Evolutionary conservation across 1,140 invertebrate genomes (phyloP).

Genomic region (fruit fly (Drosophila melanogaster)): DNA sequence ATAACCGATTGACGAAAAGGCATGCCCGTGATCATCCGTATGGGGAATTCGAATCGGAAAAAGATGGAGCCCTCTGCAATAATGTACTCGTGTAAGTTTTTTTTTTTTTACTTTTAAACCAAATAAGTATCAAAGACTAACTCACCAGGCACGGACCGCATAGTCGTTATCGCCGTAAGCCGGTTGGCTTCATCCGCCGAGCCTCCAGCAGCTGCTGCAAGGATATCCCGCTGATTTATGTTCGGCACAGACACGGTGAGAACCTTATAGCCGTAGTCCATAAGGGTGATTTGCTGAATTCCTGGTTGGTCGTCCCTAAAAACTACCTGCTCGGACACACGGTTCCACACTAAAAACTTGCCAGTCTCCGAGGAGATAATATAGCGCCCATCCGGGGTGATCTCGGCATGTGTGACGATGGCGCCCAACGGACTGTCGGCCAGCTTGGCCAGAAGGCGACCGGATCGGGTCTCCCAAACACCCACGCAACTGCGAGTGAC

Average conservation of each 20-base stretch:
- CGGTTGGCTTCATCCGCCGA: slow-evolving; percentile 85
- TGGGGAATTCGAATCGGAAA: slow-evolving; percentile 92
- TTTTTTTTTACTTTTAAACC: neutral
- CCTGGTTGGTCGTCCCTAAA: slow-evolving; percentile 94
- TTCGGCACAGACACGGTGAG: slow-evolving; percentile 92
- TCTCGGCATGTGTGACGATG: slow-evolving; percentile 96
- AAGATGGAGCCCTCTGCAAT: slow-evolving; percentile 89
- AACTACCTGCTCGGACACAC: slow-evolving; percentile 92
- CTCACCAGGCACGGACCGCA: slow-evolving; percentile 90
- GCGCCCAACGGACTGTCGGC: slow-evolving; percentile 96
- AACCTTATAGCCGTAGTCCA: slow-evolving; percentile 93
- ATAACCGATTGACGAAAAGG: slow-evolving; percentile 90
- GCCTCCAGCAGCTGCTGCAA: slow-evolving; percentile 49
- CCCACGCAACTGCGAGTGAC: slow-evolving; percentile 97
- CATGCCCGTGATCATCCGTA: slow-evolving; percentile 88
- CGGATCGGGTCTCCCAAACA: slow-evolving; percentile 96
- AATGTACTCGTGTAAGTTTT: neutral
- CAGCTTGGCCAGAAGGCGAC: slow-evolving; percentile 92
- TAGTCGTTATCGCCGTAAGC: slow-evolving; percentile 88
- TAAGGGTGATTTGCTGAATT: slow-evolving; percentile 93
- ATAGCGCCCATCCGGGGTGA: slow-evolving; percentile 93
- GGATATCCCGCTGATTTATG: slow-evolving; percentile 85
- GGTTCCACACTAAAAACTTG: slow-evolving; percentile 96
- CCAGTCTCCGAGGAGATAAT: slow-evolving; percentile 97
- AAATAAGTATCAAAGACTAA: neutral